Evolutionary conservation across 1,140 invertebrate genomes (phyloP).

Genomic region (Drosophila pseudoobscura): DNA sequence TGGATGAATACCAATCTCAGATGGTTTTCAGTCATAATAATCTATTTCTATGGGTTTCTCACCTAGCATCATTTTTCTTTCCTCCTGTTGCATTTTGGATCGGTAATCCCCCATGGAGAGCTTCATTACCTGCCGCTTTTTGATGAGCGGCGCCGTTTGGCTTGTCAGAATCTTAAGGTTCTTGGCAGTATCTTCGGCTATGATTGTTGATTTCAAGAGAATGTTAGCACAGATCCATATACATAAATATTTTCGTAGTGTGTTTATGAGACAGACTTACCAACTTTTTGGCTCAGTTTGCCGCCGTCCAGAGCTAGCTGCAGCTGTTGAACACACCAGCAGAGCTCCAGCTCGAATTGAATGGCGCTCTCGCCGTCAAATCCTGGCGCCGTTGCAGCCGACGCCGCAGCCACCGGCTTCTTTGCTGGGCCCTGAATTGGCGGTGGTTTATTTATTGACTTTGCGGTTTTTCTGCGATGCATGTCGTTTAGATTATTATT

Average conservation of each 20-base stretch:
- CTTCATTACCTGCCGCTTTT: constrained; percentile 90
- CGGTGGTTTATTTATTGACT: constrained; percentile 60
- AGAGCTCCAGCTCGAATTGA: constrained; percentile 89
- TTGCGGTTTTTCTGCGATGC: constrained; percentile 53
- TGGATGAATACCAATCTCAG: too few relatives aligned
- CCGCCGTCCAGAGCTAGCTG: constrained; percentile 85
- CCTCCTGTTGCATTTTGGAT: constrained; percentile 89
- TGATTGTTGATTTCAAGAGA: background rate
- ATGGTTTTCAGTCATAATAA: background rate
- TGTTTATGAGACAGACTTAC: constrained; percentile 24
- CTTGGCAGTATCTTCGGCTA: constrained; percentile 86
- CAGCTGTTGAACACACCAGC: constrained; percentile 90
- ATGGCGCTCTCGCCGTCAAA: constrained; percentile 85
- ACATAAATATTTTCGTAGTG: background rate
- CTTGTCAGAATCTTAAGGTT: constrained; percentile 87
- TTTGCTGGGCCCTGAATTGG: constrained; percentile 53
- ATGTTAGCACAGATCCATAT: background rate
- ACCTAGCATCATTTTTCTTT: constrained; percentile 86
- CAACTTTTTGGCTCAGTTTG: constrained; percentile 87
- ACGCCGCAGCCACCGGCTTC: constrained; percentile 8
- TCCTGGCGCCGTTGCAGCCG: constrained; percentile 17
- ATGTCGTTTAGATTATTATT: constrained; percentile 29
- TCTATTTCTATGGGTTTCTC: constrained; percentile 7
- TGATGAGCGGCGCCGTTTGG: constrained; percentile 86
- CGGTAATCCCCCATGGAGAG: constrained; percentile 89